Evolutionary conservation across 2,888 invertebrate genomes (phyloP).

Genomic region (Prostheceraeus crozeri): DNA sequence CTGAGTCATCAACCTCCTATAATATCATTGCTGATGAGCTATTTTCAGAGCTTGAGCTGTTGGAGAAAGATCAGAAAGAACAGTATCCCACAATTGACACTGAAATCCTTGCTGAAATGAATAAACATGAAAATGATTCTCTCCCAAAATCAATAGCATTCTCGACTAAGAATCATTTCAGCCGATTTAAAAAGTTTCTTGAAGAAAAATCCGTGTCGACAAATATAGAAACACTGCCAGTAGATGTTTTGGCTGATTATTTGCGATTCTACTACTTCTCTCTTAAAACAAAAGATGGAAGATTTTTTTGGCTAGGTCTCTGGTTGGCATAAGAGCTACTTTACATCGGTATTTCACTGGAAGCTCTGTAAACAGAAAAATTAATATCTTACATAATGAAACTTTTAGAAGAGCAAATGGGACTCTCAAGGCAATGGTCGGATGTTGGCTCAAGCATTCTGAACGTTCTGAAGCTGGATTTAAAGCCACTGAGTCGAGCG

Average conservation of each 20-base stretch:
- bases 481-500: conserved; percentile 21
- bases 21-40: conserved; percentile 13
- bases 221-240: conserved; percentile 28
- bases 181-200: conserved; percentile 19
- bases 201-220: conserved; percentile 23
- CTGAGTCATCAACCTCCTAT: conserved; percentile 4
- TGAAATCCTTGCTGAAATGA: conserved; percentile 27
- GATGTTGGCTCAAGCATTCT: conserved; percentile 30
- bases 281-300: conserved; percentile 27
- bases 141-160: conserved; percentile 26
- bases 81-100: conserved; percentile 19
- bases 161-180: conserved; percentile 18
- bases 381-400: conserved; percentile 20
- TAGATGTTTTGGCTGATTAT: conserved; percentile 27
- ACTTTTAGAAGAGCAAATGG: conserved; percentile 24
- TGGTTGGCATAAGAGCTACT: conserved; percentile 27
- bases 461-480: conserved; percentile 20
- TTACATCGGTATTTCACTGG: conserved; percentile 22
- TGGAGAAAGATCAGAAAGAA: conserved; percentile 24
- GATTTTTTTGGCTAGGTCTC: conserved; percentile 21
- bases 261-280: conserved; percentile 23
- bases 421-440: conserved; percentile 24
- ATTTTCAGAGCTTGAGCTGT: background rate
- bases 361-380: conserved; percentile 27
- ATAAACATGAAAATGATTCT: conserved; percentile 22